Percentiles rank a stretch among this genome's conserved stretches.
Evolutionary conservation across 2,888 invertebrate species (phyloP).

Genomic region (Tachina fera): DNA sequence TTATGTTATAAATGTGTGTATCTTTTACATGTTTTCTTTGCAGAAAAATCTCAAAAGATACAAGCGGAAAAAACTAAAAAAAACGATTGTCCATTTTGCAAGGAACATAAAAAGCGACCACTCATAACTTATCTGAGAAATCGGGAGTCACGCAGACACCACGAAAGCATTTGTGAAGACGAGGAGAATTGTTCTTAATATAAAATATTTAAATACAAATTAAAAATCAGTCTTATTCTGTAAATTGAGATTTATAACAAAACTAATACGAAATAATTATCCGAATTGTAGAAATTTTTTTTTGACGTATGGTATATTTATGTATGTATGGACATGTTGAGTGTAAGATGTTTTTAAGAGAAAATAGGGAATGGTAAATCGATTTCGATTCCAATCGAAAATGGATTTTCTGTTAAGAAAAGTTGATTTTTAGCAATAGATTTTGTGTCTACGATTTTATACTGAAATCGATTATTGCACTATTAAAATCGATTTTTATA

Average conservation of each 20-base stretch:
- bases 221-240: not conserved
- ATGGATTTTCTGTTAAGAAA: no score
- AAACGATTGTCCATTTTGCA: constrained; percentile 84
- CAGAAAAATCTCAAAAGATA: constrained; percentile 79
- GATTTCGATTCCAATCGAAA: no score
- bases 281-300: not conserved
- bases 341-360: no score
- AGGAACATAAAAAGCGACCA: constrained; percentile 84
- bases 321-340: no score
- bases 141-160: constrained; percentile 83
- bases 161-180: constrained; percentile 84
- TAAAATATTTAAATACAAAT: not conserved
- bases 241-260: not conserved
- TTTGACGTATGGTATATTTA: no score
- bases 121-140: constrained; percentile 84
- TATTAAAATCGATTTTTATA: no score
- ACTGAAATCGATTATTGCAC: no score
- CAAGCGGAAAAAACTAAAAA: constrained; percentile 80
- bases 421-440: no score
- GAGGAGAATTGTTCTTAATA: constrained; percentile 76
- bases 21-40: constrained; percentile 12
- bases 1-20: not conserved
- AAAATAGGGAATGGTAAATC: no score
- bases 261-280: no score
- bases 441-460: no score